phyloP scores from a whole-genome alignment of 2,797 vertebrate species.

The Pteronotus mesoamericanus region DNA sequence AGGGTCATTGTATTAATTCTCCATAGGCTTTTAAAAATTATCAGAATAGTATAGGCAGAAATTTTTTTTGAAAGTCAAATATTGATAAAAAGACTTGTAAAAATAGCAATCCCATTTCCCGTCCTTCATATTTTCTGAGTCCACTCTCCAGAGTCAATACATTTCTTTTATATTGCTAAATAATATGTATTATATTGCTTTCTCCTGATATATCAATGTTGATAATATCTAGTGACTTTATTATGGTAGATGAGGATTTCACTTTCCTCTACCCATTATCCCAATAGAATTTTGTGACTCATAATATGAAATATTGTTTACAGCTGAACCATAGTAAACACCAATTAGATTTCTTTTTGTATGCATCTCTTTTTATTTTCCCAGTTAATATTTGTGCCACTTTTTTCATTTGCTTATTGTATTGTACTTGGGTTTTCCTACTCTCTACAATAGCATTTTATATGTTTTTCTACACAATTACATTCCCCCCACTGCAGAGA shows the following conservation, averaged over 20 bases:
- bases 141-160: background rate
- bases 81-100: slow-evolving; percentile 3
- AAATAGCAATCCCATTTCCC: background rate
- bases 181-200: background rate
- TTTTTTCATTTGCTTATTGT: slow-evolving; percentile 21
- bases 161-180: background rate
- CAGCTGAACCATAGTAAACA: background rate
- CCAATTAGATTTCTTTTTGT: slow-evolving; percentile 10
- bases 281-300: background rate
- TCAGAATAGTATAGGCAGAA: background rate
- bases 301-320: background rate
- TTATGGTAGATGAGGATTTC: background rate
- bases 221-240: background rate
- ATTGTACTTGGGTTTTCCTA: background rate
- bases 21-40: background rate
- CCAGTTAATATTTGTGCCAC: background rate
- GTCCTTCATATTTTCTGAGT: background rate
- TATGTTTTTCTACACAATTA: background rate
- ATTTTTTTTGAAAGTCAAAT: background rate
- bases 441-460: background rate
- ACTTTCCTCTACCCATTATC: background rate
- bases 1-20: background rate
- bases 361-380: background rate
- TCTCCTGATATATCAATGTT: background rate
- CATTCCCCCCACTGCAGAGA: background rate